phyloP scores from a whole-genome alignment of 2,113 vertebrate genomes.

The Dissostichus mawsoni region DNA sequence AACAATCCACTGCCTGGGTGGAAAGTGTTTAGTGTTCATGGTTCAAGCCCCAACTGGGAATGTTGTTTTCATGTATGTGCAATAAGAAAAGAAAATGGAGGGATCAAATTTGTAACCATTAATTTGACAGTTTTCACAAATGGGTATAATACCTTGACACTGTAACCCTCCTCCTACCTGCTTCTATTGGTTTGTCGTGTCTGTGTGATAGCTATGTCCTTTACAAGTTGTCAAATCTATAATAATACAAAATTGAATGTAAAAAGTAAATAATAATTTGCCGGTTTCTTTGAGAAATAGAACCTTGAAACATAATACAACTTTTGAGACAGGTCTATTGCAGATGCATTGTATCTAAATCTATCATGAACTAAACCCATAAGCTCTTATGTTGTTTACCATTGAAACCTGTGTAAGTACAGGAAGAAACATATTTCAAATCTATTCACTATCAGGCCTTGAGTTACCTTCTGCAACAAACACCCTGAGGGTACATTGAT shows the following conservation, averaged over 20 bases:
- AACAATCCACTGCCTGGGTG: conserved; percentile 19
- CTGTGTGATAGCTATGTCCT: not conserved
- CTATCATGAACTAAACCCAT: not conserved
- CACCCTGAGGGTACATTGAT: not conserved
- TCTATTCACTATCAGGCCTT: conserved; percentile 4
- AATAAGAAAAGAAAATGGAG: not conserved
- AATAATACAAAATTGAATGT: too few relatives aligned
- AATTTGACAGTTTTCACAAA: not conserved
- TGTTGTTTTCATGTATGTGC: not conserved
- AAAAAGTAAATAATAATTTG: too few relatives aligned
- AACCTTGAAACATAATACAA: not conserved
- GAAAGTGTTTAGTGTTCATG: conserved; percentile 26
- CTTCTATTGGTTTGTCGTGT: not conserved
- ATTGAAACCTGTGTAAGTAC: not conserved
- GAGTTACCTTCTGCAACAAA: not conserved
- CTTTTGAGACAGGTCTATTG: not conserved
- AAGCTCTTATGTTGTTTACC: not conserved
- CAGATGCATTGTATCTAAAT: not conserved
- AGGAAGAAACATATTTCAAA: conserved; percentile 7
- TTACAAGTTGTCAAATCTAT: too few relatives aligned
- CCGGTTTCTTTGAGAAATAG: not conserved
- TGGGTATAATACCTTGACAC: not conserved
- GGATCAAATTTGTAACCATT: not conserved
- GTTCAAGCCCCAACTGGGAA: not conserved
- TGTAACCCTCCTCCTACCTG: not conserved